A percentile compares a stretch with the other conserved stretches of the same genome.
These are phyloP conservation scores for Latrodectus geometricus DNA, from an alignment of 1,140 invertebrate genomes.

Conservation along the genomic window DNA sequence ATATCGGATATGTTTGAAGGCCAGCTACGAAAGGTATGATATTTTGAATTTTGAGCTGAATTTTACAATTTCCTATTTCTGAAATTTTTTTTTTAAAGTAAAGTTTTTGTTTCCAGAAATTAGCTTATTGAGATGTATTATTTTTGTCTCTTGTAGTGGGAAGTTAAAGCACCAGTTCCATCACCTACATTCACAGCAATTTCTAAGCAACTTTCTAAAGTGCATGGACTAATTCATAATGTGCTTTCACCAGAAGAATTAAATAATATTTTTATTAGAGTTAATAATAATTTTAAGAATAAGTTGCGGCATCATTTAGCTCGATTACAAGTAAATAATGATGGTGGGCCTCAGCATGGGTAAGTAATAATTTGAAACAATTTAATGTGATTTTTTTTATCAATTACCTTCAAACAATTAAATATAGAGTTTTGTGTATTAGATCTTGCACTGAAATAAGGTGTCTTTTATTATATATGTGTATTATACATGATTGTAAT, in stretches of 20 bases:
- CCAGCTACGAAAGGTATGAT: constrained; percentile 74
- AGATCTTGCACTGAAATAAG: too few relatives aligned
- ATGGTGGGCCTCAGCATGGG: constrained; percentile 96
- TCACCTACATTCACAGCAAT: constrained; percentile 92
- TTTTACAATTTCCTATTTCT: constrained; percentile 4
- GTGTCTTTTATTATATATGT: too few relatives aligned
- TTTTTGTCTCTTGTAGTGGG: constrained; percentile 76
- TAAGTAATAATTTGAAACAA: constrained; percentile 67
- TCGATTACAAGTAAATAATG: constrained; percentile 90
- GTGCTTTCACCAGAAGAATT: constrained; percentile 82
- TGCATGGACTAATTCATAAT: constrained; percentile 89
- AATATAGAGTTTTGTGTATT: too few relatives aligned
- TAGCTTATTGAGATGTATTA: neutral
- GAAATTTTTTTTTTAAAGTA: neutral
- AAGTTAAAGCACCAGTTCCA: constrained; percentile 93
- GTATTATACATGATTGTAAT: too few relatives aligned
- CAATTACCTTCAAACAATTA: too few relatives aligned
- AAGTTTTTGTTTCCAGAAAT: neutral
- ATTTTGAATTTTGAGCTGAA: neutral
- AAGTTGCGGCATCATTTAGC: constrained; percentile 84
- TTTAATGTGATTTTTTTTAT: neutral
- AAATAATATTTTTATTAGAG: constrained; percentile 81
- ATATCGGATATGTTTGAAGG: constrained; percentile 84
- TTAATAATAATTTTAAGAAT: constrained; percentile 89
- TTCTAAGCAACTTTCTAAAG: constrained; percentile 86